Conservation (phyloP, 1,140 invertebrate genomes). For the Ips typographus region DNA sequence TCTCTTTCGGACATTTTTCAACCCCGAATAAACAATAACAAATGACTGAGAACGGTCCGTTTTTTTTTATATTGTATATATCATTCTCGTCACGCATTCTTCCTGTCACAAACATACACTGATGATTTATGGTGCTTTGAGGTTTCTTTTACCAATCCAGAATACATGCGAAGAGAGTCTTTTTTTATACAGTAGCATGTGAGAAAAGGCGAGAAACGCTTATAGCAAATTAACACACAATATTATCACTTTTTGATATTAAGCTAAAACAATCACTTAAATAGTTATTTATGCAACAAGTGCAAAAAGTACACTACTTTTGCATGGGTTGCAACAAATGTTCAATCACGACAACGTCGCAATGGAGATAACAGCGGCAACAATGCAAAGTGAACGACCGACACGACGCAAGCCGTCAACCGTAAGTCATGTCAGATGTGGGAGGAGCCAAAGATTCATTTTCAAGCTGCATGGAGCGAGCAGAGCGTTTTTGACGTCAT, state of each 20-base stretch:
- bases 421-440: too few relatives aligned
- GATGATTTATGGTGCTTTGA: conserved; percentile 15
- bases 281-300: too few relatives aligned
- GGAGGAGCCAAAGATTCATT: too few relatives aligned
- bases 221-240: neutral
- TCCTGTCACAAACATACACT: conserved; percentile 21
- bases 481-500: too few relatives aligned
- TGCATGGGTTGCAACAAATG: too few relatives aligned
- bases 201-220: neutral
- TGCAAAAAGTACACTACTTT: too few relatives aligned
- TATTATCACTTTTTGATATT: neutral
- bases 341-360: too few relatives aligned
- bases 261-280: too few relatives aligned
- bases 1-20: conserved; percentile 14
- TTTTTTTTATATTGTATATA: conserved; percentile 11
- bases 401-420: too few relatives aligned
- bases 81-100: conserved; percentile 20
- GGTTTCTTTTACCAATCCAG: neutral
- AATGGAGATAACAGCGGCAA: too few relatives aligned
- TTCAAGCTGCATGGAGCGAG: too few relatives aligned
- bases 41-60: conserved; percentile 10
- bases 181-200: neutral
- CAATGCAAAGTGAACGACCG: too few relatives aligned
- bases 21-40: conserved; percentile 19
- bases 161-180: neutral